A percentile compares a stretch with the other conserved stretches of the same genome.
phyloP scores from a whole-genome alignment of 2,888 invertebrate species.

The Erynnis tages region DNA sequence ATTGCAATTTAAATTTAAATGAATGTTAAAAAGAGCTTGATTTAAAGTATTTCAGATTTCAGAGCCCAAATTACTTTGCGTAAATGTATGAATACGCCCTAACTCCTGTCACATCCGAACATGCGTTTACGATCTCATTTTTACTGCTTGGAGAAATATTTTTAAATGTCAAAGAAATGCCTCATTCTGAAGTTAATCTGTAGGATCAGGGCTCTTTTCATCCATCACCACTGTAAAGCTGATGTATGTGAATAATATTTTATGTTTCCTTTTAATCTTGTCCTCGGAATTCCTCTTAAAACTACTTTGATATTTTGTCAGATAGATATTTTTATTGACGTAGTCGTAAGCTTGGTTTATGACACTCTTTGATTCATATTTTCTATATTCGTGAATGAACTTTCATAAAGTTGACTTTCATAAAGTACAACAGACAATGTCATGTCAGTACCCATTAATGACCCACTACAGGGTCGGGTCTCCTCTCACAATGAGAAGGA shows the following conservation, averaged over 20 bases:
- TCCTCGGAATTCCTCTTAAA: slow-evolving; percentile 7
- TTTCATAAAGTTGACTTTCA: not conserved
- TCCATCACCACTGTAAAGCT: slow-evolving; percentile 12
- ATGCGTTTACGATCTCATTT: slow-evolving; percentile 18
- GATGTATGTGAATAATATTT: slow-evolving; percentile 21
- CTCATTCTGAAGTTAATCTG: slow-evolving; percentile 11
- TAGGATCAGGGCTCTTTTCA: slow-evolving; percentile 15
- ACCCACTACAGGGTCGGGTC: too few relatives aligned
- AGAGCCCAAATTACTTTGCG: too few relatives aligned
- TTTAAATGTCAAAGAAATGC: slow-evolving; percentile 24
- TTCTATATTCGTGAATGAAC: not conserved
- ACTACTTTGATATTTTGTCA: not conserved
- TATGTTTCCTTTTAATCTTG: slow-evolving; percentile 24
- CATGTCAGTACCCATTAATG: too few relatives aligned
- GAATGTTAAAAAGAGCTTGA: too few relatives aligned
- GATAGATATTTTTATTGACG: not conserved
- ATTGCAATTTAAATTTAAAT: too few relatives aligned
- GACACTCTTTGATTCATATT: not conserved
- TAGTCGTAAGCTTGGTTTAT: too few relatives aligned
- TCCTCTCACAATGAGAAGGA: too few relatives aligned
- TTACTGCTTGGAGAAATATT: slow-evolving; percentile 8
- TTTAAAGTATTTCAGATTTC: too few relatives aligned
- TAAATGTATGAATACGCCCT: not conserved
- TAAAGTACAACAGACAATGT: too few relatives aligned
- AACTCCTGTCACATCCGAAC: not conserved